Evolutionary conservation across 2,888 invertebrate species (phyloP).

Genomic region (Anarsia innoxiella): DNA sequence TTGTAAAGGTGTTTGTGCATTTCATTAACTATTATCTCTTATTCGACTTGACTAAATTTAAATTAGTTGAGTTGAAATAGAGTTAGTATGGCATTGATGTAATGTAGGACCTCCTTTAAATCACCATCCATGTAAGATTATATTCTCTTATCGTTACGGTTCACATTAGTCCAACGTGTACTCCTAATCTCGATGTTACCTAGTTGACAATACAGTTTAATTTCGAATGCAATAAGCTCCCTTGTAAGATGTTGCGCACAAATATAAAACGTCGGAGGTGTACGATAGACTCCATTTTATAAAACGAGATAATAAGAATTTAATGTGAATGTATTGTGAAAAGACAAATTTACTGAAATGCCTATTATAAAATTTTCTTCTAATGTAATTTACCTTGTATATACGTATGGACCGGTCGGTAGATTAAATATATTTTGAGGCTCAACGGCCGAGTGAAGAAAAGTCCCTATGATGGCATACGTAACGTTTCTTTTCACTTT

Average conservation of each 20-base stretch:
- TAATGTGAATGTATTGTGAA: conserved; percentile 37
- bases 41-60: too few species aligned
- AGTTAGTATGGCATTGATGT: too few species aligned
- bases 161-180: too few species aligned
- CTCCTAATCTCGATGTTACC: too few species aligned
- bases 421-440: conserved; percentile 58
- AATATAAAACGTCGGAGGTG: conserved; percentile 44
- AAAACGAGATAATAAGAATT: conserved; percentile 38
- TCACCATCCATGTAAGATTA: too few species aligned
- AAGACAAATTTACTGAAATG: conserved; percentile 44
- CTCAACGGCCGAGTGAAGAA: conserved; percentile 40
- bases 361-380: conserved; percentile 50
- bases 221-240: conserved; percentile 25
- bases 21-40: too few species aligned
- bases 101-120: too few species aligned
- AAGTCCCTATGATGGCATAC: conserved; percentile 58
- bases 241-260: conserved; percentile 51
- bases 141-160: too few species aligned
- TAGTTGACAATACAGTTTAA: conserved; percentile 15
- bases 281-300: conserved; percentile 58
- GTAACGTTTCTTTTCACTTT: conserved; percentile 51
- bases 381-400: conserved; percentile 68
- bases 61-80: too few species aligned
- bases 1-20: too few species aligned
- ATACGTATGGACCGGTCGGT: conserved; percentile 68